Evolutionary conservation across 2,113 vertebrate genomes (phyloP).

Genomic region (Rutilus rutilus): DNA sequence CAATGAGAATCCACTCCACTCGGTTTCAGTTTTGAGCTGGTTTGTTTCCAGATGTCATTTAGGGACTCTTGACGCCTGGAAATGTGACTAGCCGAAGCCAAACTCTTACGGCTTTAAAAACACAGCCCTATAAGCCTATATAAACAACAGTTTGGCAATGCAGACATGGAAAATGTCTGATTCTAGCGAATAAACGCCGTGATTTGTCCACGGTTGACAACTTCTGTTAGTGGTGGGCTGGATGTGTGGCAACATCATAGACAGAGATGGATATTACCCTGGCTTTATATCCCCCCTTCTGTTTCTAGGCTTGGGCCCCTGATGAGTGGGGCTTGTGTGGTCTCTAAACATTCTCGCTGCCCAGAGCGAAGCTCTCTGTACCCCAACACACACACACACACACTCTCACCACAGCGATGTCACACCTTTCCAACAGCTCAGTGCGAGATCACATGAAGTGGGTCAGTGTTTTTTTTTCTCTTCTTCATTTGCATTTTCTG

Average conservation of each 20-base stretch:
- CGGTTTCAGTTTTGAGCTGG: not conserved
- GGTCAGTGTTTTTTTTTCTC: conserved; percentile 74
- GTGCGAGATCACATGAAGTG: conserved; percentile 84
- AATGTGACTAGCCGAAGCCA: conserved; percentile 7
- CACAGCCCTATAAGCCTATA: conserved; percentile 22
- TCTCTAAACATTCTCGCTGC: conserved; percentile 73
- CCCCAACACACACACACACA: conserved; percentile 73
- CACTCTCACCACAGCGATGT: conserved; percentile 78
- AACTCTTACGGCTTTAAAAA: conserved; percentile 1
- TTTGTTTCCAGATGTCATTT: conserved; percentile 39
- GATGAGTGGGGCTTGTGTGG: conserved; percentile 77
- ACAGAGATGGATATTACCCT: conserved; percentile 46
- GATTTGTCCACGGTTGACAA: conserved; percentile 6
- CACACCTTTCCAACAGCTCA: conserved; percentile 79
- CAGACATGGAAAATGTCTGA: conserved; percentile 14
- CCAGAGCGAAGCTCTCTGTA: conserved; percentile 71
- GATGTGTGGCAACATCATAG: conserved; percentile 47
- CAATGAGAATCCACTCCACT: conserved; percentile 12
- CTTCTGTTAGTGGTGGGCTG: conserved; percentile 13
- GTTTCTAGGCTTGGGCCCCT: conserved; percentile 76
- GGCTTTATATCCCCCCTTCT: conserved; percentile 66
- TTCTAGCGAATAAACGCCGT: not conserved
- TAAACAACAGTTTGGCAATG: not conserved
- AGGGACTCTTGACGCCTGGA: conserved; percentile 18
- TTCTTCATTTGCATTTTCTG: conserved; percentile 51